Percentiles rank a stretch among this genome's conserved stretches.
Evolutionary conservation across 2,888 invertebrate genomes (phyloP).

Genomic region (Meloe dianella): DNA sequence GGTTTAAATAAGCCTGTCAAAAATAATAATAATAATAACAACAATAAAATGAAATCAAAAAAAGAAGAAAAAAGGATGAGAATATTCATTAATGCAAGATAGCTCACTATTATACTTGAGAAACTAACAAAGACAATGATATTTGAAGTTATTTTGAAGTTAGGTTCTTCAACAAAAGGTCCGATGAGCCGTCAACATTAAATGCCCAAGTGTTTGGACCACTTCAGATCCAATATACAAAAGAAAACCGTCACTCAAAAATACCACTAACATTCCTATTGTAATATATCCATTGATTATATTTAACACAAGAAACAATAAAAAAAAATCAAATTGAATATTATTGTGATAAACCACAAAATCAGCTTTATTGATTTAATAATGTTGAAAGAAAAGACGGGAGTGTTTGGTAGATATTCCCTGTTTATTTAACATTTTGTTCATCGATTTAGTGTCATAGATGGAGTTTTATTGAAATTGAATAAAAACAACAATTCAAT

Average conservation of each 20-base stretch:
- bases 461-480: neutral
- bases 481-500: neutral
- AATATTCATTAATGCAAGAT: conserved; percentile 42
- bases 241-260: conserved; percentile 42
- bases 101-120: conserved; percentile 38
- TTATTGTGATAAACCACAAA: neutral
- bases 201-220: conserved; percentile 50
- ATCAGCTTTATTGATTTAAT: conserved; percentile 11
- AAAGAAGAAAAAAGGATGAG: neutral
- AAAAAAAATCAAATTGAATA: neutral
- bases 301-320: conserved; percentile 11
- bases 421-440: conserved; percentile 3
- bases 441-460: neutral
- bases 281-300: conserved; percentile 35
- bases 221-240: conserved; percentile 43
- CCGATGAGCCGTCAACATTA: conserved; percentile 49
- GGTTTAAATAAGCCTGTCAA: conserved; percentile 39
- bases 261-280: conserved; percentile 37
- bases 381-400: neutral
- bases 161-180: conserved; percentile 45
- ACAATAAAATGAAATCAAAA: neutral
- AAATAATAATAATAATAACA: conserved; percentile 23
- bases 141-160: conserved; percentile 41
- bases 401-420: neutral
- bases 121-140: conserved; percentile 49